phyloP scores from a whole-genome alignment of 2,888 invertebrate genomes.

The Eupithecia inturbata region DNA sequence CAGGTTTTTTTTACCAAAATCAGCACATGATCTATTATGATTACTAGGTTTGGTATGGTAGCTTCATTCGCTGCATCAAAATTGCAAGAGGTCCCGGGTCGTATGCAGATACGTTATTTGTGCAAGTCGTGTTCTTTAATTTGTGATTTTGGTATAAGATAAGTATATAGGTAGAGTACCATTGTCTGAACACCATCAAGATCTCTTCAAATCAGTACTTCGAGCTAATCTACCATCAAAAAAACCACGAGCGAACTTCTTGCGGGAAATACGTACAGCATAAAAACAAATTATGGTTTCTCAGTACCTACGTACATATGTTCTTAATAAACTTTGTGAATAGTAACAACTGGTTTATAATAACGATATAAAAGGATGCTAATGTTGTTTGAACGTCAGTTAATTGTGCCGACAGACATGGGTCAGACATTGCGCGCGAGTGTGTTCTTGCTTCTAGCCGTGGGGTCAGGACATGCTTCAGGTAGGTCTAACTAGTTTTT shows the following conservation, averaged over 20 bases:
- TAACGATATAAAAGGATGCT: constrained; percentile 74
- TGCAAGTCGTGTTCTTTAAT: constrained; percentile 12
- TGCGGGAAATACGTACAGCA: constrained; percentile 42
- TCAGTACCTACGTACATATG: constrained; percentile 55
- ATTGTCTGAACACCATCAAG: constrained; percentile 25
- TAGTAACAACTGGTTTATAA: constrained; percentile 58
- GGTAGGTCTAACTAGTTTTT: constrained; percentile 49
- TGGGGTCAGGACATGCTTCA: constrained; percentile 54
- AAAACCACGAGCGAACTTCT: constrained; percentile 44
- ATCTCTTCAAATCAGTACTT: constrained; percentile 35
- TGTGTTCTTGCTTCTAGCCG: constrained; percentile 54
- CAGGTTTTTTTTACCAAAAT: neutral
- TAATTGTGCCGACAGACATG: constrained; percentile 61
- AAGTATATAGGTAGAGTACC: neutral
- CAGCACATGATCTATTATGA: neutral
- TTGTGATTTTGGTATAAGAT: constrained; percentile 8
- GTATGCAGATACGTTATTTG: neutral
- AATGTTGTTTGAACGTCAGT: constrained; percentile 53
- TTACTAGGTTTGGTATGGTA: neutral
- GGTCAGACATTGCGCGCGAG: constrained; percentile 57
- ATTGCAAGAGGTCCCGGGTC: constrained; percentile 5
- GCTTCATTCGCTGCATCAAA: neutral
- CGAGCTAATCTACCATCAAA: constrained; percentile 49
- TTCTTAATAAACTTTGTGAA: constrained; percentile 59
- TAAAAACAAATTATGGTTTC: constrained; percentile 61